These are phyloP conservation scores for Achlya flavicornis DNA, from an alignment of 2,888 invertebrate species.

Conservation along the genomic window DNA sequence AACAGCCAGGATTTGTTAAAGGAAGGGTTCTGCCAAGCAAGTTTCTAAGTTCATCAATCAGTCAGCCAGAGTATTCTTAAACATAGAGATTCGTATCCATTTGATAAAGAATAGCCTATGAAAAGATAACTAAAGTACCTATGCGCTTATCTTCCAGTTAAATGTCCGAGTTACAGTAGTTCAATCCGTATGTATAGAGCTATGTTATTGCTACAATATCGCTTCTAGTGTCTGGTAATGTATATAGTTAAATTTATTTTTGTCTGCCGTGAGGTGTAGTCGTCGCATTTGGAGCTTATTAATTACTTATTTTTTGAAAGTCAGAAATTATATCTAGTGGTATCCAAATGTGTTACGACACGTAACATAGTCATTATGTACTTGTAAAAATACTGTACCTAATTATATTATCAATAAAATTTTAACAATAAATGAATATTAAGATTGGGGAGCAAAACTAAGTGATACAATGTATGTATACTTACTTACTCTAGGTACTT, in stretches of 20 bases:
- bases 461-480: slow-evolving; percentile 36
- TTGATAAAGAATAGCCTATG: too few relatives aligned
- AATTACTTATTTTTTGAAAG: not conserved
- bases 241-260: slow-evolving; percentile 6
- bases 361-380: slow-evolving; percentile 35
- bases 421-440: slow-evolving; percentile 58
- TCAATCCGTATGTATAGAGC: not conserved
- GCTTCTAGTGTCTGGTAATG: not conserved
- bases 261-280: slow-evolving; percentile 3
- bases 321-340: not conserved
- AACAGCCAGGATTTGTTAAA: too few relatives aligned
- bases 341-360: slow-evolving; percentile 9
- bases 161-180: not conserved
- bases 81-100: too few relatives aligned
- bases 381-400: slow-evolving; percentile 53
- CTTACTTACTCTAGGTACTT: slow-evolving; percentile 27
- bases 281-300: slow-evolving; percentile 11
- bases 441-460: slow-evolving; percentile 77
- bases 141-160: not conserved
- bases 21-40: too few relatives aligned
- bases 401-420: slow-evolving; percentile 50
- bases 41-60: too few relatives aligned
- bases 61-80: not conserved
- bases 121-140: not conserved
- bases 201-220: not conserved